Evolutionary conservation across 2,797 vertebrate species (phyloP).

Genomic region (Steatocranus sp.): DNA sequence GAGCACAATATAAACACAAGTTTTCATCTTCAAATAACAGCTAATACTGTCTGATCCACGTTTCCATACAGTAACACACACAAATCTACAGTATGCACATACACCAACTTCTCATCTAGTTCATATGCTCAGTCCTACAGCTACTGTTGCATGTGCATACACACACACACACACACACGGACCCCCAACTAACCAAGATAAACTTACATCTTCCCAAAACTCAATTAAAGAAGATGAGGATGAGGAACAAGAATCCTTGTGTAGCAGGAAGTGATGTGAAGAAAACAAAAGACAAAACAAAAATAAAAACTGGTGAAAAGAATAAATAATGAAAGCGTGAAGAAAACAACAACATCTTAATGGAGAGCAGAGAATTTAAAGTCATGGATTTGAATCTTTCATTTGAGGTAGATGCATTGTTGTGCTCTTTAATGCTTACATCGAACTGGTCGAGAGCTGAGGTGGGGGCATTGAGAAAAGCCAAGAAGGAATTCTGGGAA

Average conservation of each 20-base stretch:
- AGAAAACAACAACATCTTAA: neutral
- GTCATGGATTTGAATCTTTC: neutral
- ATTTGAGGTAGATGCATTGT: neutral
- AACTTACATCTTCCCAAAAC: slow-evolving; percentile 98
- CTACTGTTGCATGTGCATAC: slow-evolving; percentile 1
- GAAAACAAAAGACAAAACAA: slow-evolving; percentile 35
- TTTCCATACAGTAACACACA: neutral
- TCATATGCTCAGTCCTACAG: neutral
- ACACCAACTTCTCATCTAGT: neutral
- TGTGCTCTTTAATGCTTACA: slow-evolving; percentile 76
- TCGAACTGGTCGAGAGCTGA: slow-evolving; percentile 95
- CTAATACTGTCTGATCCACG: neutral
- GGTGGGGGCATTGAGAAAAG: slow-evolving; percentile 95
- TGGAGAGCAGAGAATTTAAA: neutral
- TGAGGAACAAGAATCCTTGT: slow-evolving; percentile 94
- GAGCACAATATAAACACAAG: neutral
- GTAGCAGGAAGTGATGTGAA: slow-evolving; percentile 80
- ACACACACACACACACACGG: neutral
- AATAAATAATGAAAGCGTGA: neutral
- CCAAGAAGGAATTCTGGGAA: slow-evolving; percentile 98
- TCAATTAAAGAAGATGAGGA: slow-evolving; percentile 96
- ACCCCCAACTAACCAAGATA: slow-evolving; percentile 48
- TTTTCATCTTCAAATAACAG: neutral
- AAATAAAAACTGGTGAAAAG: slow-evolving; percentile 20
- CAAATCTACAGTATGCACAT: neutral